A percentile compares a stretch with the other conserved stretches of the same genome.
Evolutionary conservation across 2,113 vertebrate species (phyloP).

Genomic region (Laticauda laticaudata): DNA sequence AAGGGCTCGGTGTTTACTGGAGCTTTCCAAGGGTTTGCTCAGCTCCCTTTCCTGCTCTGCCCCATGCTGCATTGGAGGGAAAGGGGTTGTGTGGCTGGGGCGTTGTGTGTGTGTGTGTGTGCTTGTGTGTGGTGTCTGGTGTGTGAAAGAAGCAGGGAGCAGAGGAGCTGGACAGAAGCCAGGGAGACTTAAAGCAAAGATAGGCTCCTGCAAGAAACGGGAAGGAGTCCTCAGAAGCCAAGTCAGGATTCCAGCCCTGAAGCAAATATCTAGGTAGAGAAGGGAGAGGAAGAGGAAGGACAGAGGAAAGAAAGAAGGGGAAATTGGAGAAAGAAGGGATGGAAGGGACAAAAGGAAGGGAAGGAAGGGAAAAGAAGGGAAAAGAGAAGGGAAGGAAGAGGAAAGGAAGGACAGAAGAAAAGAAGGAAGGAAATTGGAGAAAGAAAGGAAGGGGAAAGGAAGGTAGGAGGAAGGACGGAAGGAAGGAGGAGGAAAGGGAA

Average conservation of each 20-base stretch:
- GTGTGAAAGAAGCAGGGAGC: background rate
- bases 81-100: background rate
- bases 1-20: background rate
- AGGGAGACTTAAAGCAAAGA: slow-evolving; percentile 1
- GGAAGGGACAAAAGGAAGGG: too few species aligned
- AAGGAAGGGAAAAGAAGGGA: too few species aligned
- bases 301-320: too few species aligned
- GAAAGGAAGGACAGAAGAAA: too few species aligned
- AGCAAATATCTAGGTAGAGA: slow-evolving; percentile 14
- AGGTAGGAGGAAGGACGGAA: background rate
- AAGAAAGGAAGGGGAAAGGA: background rate
- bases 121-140: background rate
- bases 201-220: slow-evolving; percentile 8
- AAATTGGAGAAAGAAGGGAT: too few species aligned
- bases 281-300: background rate
- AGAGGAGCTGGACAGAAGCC: slow-evolving; percentile 17
- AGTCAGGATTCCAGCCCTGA: slow-evolving; percentile 16
- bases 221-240: slow-evolving; percentile 17
- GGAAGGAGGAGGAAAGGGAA: rapidly evolving
- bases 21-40: rapidly evolving
- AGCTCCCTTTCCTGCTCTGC: background rate
- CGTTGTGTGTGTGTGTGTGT: background rate
- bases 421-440: too few species aligned
- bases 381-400: too few species aligned
- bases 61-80: background rate